Percentiles rank a stretch among this genome's conserved stretches.
Evolutionary conservation across 2,797 vertebrate genomes (phyloP).

Genomic region (Tapera naevia): DNA sequence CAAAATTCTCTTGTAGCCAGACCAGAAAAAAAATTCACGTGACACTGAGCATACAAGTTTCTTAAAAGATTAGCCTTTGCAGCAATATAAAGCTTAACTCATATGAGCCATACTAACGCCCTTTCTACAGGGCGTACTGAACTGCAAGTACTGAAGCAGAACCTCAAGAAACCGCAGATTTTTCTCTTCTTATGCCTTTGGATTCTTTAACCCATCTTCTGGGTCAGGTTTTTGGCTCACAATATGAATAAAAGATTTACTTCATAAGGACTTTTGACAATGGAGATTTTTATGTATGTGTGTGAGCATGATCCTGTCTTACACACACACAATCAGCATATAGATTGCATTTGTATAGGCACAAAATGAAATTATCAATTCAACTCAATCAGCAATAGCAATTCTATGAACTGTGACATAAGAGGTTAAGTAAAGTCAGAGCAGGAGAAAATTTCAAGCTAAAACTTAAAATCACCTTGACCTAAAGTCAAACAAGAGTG

Average conservation of each 20-base stretch:
- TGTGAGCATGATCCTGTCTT: neutral
- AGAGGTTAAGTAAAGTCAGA: neutral
- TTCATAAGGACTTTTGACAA: neutral
- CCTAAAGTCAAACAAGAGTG: neutral
- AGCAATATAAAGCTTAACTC: neutral
- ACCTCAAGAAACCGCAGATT: neutral
- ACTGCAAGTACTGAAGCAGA: neutral
- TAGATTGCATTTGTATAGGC: neutral
- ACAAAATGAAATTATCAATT: neutral
- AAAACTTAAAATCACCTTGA: neutral
- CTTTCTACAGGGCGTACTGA: neutral
- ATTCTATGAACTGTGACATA: neutral
- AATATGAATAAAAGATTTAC: neutral
- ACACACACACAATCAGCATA: neutral
- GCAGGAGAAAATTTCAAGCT: neutral
- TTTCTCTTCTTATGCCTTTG: neutral
- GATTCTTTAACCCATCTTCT: neutral
- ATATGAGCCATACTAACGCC: neutral
- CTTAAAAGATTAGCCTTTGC: neutral
- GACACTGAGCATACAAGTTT: neutral
- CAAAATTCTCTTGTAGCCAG: neutral
- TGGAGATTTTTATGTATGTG: neutral
- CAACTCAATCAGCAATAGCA: neutral
- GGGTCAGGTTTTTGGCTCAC: neutral
- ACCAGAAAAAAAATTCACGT: neutral